A percentile compares a stretch with the other conserved stretches of the same genome.
Evolutionary conservation across 2,113 vertebrate species (phyloP).

Genomic region (Crotophaga sulcirostris): DNA sequence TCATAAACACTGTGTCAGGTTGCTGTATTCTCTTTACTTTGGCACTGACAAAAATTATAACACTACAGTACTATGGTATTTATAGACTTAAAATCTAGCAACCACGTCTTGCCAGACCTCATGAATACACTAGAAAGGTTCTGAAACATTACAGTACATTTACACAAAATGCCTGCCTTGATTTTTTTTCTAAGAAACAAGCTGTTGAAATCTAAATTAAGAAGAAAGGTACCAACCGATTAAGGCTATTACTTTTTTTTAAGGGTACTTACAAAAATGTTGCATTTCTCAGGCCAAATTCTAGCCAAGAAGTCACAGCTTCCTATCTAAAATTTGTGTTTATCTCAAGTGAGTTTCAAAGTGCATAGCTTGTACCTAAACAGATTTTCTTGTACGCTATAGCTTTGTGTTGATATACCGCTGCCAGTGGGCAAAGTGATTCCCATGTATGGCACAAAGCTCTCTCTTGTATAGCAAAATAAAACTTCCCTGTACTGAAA

Average conservation of each 20-base stretch:
- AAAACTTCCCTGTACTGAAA: not conserved
- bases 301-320: not conserved
- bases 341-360: not conserved
- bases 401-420: not conserved
- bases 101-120: not conserved
- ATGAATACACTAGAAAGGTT: not conserved
- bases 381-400: not conserved
- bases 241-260: not conserved
- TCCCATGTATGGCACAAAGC: fast-evolving
- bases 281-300: not conserved
- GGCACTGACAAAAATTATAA: not conserved
- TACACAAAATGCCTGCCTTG: not conserved
- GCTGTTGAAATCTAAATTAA: not conserved
- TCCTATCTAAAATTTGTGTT: not conserved
- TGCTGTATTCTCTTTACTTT: not conserved
- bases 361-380: not conserved
- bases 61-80: not conserved
- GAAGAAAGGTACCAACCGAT: not conserved
- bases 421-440: not conserved
- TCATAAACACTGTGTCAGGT: not conserved
- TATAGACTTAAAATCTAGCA: not conserved
- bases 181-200: not conserved
- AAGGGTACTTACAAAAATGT: not conserved
- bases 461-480: not conserved
- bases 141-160: not conserved